Evolutionary conservation across 1,140 invertebrate species (phyloP).

Genomic region (Scaptomyza pallida): DNA sequence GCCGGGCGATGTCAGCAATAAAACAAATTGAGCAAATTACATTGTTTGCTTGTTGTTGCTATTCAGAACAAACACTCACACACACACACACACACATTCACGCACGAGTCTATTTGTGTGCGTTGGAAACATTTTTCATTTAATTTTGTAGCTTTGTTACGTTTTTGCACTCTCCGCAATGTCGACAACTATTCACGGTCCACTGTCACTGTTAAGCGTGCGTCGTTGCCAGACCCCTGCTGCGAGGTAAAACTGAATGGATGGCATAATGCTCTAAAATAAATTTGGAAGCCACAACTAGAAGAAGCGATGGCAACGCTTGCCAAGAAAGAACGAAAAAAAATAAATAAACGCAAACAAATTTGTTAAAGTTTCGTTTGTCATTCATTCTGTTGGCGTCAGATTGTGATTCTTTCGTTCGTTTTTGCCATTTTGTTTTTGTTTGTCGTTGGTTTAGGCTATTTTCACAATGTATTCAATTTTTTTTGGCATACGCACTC

Average conservation of each 20-base stretch:
- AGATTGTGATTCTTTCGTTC: conserved; percentile 47
- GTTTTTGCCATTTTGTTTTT: conserved; percentile 46
- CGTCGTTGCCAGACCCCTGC: conserved; percentile 48
- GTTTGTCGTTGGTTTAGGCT: conserved; percentile 40
- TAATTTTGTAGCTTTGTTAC: conserved; percentile 38
- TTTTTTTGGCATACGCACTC: conserved; percentile 61
- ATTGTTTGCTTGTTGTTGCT: conserved; percentile 5
- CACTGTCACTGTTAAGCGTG: conserved; percentile 54
- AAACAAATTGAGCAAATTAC: background rate
- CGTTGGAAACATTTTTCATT: conserved; percentile 46
- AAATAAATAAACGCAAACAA: conserved; percentile 36
- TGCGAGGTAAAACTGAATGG: conserved; percentile 42
- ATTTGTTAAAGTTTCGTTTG: conserved; percentile 68
- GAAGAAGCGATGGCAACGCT: conserved; percentile 41
- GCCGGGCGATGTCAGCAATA: conserved; percentile 28
- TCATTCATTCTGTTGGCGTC: conserved; percentile 37
- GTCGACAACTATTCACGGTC: conserved; percentile 14
- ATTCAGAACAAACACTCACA: background rate
- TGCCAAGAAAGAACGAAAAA: conserved; percentile 74
- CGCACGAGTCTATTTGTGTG: conserved; percentile 1
- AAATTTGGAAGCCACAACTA: conserved; percentile 60
- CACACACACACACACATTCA: conserved; percentile 3
- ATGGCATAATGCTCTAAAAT: conserved; percentile 82
- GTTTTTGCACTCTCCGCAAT: conserved; percentile 12
- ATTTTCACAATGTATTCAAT: conserved; percentile 63